Base-by-base conservation (phyloP, 2,797 vertebrate genomes). In the Darevskia mixta region DNA sequence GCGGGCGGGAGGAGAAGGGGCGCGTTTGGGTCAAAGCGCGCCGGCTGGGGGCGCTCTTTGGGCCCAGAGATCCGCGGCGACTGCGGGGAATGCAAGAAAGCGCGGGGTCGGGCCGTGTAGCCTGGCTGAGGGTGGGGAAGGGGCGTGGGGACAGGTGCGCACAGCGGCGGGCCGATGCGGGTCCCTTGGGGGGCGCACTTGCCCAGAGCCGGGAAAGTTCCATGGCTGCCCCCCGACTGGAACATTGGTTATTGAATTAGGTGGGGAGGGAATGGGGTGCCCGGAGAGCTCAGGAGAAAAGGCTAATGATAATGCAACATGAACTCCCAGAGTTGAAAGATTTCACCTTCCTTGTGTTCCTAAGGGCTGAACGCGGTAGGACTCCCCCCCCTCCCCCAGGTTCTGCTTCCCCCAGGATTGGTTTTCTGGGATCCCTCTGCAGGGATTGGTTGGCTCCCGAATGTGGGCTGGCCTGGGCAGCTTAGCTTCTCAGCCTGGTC, bases 361-460 rank as follows among this genome's bases (percentile, higher is more conserved):
- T 27, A 72, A 58, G 35, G 66, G 13, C 49, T 72, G 58, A 43
- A 79, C 41, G 5, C 5, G 79, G 61, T 58, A 61, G 32, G 32
- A 43, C 32, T 23, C 23, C 29, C 25, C n/a, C 71, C 11, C 43
- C 82, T 4, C n/a, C 69, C 18, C 82, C 5, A 13, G 17, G 29
- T 35, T 71, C n/a, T 45, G 43, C 23, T 9, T 32, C 67, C 38
- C 67, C 49, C 9, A 55, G 20, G 25, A 64, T 49, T 75, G 69
- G 43, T 67, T 85, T 89, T 80, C 38, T 73, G 77, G 77, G 83
- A 66, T 67, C 25, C n/a, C 41, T n/a, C 41, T 55, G 78, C 55
- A 38, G 27, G 29, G 87, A 79, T 84, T 73, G 87, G 87, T 45
- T 64, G 29, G 18, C 35, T 80, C 15, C 71, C 13, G 25, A n/a